These are phyloP conservation scores for Epirrita christyi DNA, from an alignment of 2,888 invertebrate species.

Conservation along the genomic window DNA sequence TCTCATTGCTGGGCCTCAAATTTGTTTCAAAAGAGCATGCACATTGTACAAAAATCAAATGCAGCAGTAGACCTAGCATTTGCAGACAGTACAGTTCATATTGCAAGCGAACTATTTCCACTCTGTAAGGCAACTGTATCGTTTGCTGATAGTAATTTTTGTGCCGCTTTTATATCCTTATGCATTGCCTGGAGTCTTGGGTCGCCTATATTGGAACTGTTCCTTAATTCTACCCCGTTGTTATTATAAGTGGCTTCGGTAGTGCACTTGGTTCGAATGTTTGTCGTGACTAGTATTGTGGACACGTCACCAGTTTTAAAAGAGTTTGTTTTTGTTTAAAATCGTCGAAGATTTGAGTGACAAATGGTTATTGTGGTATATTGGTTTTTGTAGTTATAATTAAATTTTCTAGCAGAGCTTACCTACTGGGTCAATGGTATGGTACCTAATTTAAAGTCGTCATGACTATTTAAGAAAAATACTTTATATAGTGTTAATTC, in stretches of 20 bases:
- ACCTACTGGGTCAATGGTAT: too few species aligned
- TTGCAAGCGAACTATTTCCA: too few species aligned
- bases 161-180: neutral
- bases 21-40: too few species aligned
- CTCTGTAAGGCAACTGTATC: too few species aligned
- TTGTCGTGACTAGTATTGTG: conserved; percentile 41
- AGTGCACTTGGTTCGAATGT: conserved; percentile 39
- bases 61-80: too few species aligned
- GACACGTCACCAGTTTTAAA: conserved; percentile 33
- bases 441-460: too few species aligned
- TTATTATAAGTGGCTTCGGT: conserved; percentile 40
- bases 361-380: conserved; percentile 21
- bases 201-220: conserved; percentile 12
- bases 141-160: too few species aligned
- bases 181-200: neutral
- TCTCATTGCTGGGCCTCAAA: too few species aligned
- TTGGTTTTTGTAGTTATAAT: conserved; percentile 10
- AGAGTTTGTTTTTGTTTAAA: conserved; percentile 33
- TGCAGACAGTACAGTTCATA: too few species aligned
- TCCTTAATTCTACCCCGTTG: conserved; percentile 29
- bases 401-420: neutral
- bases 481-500: too few species aligned
- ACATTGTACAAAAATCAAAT: too few species aligned
- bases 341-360: conserved; percentile 28
- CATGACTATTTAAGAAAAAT: too few species aligned